Evolutionary conservation across 2,888 invertebrate genomes (phyloP), one percentile per base, ranked within the genome.

Genomic region (Hypomecis punctinalis): DNA sequence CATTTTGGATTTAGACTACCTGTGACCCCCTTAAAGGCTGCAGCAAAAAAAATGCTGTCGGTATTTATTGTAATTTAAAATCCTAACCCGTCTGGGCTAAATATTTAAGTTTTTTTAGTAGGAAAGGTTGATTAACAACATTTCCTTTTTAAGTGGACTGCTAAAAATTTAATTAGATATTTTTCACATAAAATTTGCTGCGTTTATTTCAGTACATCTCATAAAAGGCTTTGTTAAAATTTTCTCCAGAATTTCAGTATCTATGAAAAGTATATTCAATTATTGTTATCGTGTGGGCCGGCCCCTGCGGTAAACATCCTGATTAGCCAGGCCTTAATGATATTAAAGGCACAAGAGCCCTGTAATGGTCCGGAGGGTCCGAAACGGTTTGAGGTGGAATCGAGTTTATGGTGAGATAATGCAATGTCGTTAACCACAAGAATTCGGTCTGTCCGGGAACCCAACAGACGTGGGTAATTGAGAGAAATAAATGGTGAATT

Each of bases 291-390:
- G 23, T 52, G 23, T 51, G 47, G 48, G 58, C 9, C 6, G 42
- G 11, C 37, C 13, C 39, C 39, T 59, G 43, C 8, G 42, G 55
- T 37, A 66, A 67, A 57, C 65, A 54, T 63, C 35, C 61, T 69
- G 61, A 69, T 71, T 65, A 71, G 70, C 46, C 58, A 40, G 8
- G 35, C 56, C 61, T 52, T 68, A 48, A 52, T 57, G 60, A 61
- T 42, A 61, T 66, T 66, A 61, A 66, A 66, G 58, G 66, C 66
- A 59, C 61, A 66, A 58, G 54, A 57, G 54, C 58, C 45, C 49
- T 55, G 58, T 63, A 51, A 63, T 63, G 63, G 69, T 68, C 67
- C 68, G 55, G 61, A 66, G 61, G 68, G 63, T 54, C 62, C 62
- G 45, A 54, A 66, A 66, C 59, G 69, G 67, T 52, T 63, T 52